Base-by-base conservation (phyloP, 2,888 invertebrate species). In the Leucania comma region DNA sequence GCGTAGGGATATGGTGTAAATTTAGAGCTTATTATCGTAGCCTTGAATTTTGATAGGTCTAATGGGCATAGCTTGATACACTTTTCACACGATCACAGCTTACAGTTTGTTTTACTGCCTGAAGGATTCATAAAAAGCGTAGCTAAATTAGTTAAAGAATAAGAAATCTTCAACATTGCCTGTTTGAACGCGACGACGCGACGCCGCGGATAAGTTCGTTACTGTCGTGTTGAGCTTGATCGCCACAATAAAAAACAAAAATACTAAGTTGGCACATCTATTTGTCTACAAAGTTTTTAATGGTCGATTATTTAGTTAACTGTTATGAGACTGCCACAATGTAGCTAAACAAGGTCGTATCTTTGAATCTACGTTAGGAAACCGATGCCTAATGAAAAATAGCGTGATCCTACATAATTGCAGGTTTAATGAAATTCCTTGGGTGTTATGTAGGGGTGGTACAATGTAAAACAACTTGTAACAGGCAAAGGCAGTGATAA, bases 1-100 rank as follows among this genome's bases (percentile, higher is more conserved):
- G 93, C 90, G 90, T 90, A 88, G 87, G 90, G 90, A 90, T 90
- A 89, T 89, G 89, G 91, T 90, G 92, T 93, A 92, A 90, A 93
- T 93, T 92, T 92, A 90, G 86, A 88, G 87, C 90, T 92, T 91
- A 92, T 92, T 91, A 90, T 88, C 86, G 90, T 88, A 88, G 88
- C 92, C 91, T 92, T 91, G 90, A 90, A 91, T 91, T 89, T 90
- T 88, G 86, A 89, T 90, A 87, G 84, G 79, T 71, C 69, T 86
- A 88, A 89, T 86, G 86, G 89, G 87, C 80, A 69, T 85, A 86
- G 87, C 86, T 88, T 87, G 86, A 87, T 88, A 87, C 82, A 89
- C 84, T 87, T 88, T 86, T 86, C 81, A 86, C 85, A 81, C 83
- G 83, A 81, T 76, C 74, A 67, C 50, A 72, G 60, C 66, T 65